Conservation (phyloP, 1,140 invertebrate genomes). For the Orius laevigatus region DNA sequence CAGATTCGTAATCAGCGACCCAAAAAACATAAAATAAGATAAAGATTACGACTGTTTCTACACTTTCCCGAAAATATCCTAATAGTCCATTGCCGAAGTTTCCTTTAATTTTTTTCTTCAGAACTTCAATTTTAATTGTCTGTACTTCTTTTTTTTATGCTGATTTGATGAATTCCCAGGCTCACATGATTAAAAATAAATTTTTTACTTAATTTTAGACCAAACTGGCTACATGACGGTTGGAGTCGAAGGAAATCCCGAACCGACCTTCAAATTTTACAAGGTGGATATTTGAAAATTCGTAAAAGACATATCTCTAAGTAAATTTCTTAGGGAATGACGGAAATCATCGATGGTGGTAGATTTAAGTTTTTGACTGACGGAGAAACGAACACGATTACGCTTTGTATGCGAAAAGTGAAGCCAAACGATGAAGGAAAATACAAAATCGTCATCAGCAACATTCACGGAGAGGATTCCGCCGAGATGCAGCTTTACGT, state of each 20-base stretch:
- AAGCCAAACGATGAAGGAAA: conserved; percentile 95
- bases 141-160: too few species aligned
- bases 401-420: conserved; percentile 86
- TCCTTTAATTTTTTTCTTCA: too few species aligned
- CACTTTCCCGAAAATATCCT: too few species aligned
- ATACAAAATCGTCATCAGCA: conserved; percentile 84
- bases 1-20: too few species aligned
- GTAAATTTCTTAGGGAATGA: conserved; percentile 44
- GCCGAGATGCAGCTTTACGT: conserved; percentile 92
- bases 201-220: conserved; percentile 34
- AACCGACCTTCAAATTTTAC: conserved; percentile 90
- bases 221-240: conserved; percentile 77
- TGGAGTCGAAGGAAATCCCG: conserved; percentile 78
- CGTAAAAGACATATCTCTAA: background rate
- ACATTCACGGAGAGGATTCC: conserved; percentile 84
- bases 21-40: too few species aligned
- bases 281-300: conserved; percentile 44
- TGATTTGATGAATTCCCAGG: too few species aligned
- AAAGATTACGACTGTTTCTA: too few species aligned
- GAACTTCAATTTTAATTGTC: too few species aligned
- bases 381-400: conserved; percentile 73
- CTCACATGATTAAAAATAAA: too few species aligned
- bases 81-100: too few species aligned
- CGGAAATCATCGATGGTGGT: conserved; percentile 81
- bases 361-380: conserved; percentile 84